Conservation (phyloP, 1,140 invertebrate species). For the Drosophila sp. region DNA sequence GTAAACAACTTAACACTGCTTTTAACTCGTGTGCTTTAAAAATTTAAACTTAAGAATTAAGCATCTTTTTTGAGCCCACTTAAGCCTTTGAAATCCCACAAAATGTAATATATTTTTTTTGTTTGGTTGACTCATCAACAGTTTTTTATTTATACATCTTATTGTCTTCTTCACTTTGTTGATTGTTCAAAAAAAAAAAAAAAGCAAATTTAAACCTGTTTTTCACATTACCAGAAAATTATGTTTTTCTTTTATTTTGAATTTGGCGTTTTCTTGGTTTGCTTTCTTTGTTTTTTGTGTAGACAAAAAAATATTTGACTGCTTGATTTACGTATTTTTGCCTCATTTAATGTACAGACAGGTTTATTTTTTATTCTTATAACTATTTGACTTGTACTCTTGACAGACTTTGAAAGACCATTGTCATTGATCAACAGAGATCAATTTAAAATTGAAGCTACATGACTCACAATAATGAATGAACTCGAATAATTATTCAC, state of each 20-base stretch:
- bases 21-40: slow-evolving; percentile 8
- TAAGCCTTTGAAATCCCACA: slow-evolving; percentile 18
- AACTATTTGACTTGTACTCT: too few relatives aligned
- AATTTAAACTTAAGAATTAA: slow-evolving; percentile 47
- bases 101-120: slow-evolving; percentile 32
- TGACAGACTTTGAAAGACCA: too few relatives aligned
- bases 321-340: background rate
- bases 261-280: background rate
- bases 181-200: slow-evolving; percentile 12
- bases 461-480: too few relatives aligned
- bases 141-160: background rate
- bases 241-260: background rate
- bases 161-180: background rate
- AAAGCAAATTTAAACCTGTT: slow-evolving; percentile 36
- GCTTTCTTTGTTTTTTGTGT: background rate
- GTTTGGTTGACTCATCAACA: slow-evolving; percentile 25
- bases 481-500: too few relatives aligned
- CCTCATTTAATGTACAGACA: too few relatives aligned
- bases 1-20: slow-evolving; percentile 32
- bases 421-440: too few relatives aligned
- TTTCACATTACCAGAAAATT: slow-evolving; percentile 10
- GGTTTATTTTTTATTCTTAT: too few relatives aligned
- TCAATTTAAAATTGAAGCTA: too few relatives aligned
- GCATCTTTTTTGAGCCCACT: slow-evolving; percentile 15
- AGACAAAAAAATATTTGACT: background rate